A percentile compares a stretch with the other conserved stretches of the same genome.
These are phyloP conservation scores for Limnephilus marmoratus DNA, from an alignment of 2,888 invertebrate species.

Conservation along the genomic window DNA sequence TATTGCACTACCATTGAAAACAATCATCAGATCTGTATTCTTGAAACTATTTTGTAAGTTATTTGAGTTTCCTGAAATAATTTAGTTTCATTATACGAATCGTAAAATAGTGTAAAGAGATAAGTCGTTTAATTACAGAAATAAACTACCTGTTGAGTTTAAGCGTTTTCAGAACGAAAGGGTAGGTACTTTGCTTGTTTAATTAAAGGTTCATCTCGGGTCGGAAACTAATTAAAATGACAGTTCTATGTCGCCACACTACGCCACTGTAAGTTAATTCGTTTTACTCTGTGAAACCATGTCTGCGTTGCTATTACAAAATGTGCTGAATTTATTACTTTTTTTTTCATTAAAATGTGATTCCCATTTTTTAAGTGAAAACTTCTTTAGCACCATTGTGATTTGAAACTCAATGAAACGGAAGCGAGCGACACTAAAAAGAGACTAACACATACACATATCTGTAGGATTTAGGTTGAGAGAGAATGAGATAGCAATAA, in stretches of 20 bases:
- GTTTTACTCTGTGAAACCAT: not conserved
- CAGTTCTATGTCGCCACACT: not conserved
- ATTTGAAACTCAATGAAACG: too few relatives aligned
- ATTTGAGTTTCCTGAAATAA: not conserved
- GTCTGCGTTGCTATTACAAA: not conserved
- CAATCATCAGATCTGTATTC: not conserved
- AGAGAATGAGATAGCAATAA: too few relatives aligned
- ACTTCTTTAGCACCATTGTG: too few relatives aligned
- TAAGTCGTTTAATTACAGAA: not conserved
- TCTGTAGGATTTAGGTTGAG: too few relatives aligned
- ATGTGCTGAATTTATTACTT: not conserved
- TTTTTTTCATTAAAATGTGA: not conserved
- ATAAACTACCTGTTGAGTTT: not conserved
- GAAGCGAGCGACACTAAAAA: too few relatives aligned
- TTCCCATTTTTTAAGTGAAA: too few relatives aligned
- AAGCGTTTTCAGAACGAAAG: not conserved
- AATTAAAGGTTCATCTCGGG: constrained; percentile 2
- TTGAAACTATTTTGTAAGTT: not conserved
- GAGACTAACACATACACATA: too few relatives aligned
- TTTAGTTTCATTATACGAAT: not conserved
- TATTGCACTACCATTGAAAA: not conserved
- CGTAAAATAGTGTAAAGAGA: not conserved
- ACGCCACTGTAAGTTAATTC: not conserved
- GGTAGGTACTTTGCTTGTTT: not conserved
- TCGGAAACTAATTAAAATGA: not conserved